Conservation (phyloP, 2,888 invertebrate genomes). For the Trichacis sp. region DNA sequence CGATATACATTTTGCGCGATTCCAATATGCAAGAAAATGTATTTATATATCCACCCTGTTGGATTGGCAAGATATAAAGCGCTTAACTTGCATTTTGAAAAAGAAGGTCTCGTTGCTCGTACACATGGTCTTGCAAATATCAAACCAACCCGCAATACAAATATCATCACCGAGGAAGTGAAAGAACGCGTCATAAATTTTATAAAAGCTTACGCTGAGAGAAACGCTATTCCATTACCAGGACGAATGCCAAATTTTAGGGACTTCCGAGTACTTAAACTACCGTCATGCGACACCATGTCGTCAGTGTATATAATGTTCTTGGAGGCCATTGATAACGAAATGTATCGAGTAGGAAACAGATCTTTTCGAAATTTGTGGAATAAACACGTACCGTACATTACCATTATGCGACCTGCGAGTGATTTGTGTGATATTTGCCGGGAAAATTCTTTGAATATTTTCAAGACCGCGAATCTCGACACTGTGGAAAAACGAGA, state of each 20-base stretch:
- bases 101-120: no score
- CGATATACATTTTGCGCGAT: no score
- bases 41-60: no score
- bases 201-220: neutral
- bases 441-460: neutral
- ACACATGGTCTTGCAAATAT: no score
- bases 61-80: no score
- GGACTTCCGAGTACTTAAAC: slow-evolving; percentile 5
- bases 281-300: neutral
- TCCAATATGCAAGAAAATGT: no score
- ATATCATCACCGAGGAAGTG: neutral
- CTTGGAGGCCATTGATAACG: neutral
- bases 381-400: neutral
- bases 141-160: neutral
- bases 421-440: neutral
- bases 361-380: neutral
- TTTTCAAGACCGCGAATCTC: neutral
- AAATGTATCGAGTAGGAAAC: neutral
- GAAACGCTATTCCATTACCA: neutral
- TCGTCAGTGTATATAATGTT: neutral
- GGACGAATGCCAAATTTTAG: slow-evolving; percentile 9
- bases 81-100: no score
- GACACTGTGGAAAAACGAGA: neutral
- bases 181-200: neutral
- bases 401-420: neutral